Percentiles rank a stretch among this genome's conserved stretches.
Conservation (phyloP, 2,797 vertebrate species). For the Arremon brunneinucha region DNA sequence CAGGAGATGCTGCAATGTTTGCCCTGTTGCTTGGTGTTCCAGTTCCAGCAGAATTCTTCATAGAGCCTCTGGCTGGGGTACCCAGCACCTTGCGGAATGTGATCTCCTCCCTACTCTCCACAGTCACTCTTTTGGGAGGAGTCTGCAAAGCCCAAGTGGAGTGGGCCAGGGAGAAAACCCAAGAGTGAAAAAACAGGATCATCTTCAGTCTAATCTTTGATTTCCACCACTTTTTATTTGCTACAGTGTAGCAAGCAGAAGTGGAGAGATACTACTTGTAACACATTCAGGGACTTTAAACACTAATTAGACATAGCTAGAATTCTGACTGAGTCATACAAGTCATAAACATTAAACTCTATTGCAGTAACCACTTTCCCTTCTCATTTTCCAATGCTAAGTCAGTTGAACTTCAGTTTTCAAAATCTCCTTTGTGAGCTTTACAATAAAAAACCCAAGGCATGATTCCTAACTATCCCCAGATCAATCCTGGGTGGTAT, state of each 20-base stretch:
- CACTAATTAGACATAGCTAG: not conserved
- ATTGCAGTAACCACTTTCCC: not conserved
- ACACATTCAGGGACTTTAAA: not conserved
- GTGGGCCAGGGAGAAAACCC: not conserved
- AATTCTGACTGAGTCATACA: not conserved
- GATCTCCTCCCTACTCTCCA: slow-evolving; percentile 86
- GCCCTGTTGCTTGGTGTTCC: slow-evolving; percentile 60
- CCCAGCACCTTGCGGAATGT: slow-evolving; percentile 85
- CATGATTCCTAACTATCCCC: not conserved
- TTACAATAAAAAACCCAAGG: not conserved
- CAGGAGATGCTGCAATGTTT: slow-evolving; percentile 59
- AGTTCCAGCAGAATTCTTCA: slow-evolving; percentile 68
- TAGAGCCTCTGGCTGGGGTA: slow-evolving; percentile 78
- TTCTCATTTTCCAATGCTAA: not conserved
- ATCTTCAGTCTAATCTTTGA: not conserved
- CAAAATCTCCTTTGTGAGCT: not conserved
- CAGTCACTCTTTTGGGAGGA: slow-evolving; percentile 79
- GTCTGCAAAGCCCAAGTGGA: slow-evolving; percentile 68
- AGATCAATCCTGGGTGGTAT: not conserved
- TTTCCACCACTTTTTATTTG: not conserved
- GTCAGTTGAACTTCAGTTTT: not conserved
- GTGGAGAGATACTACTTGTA: not conserved
- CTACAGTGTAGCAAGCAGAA: not conserved
- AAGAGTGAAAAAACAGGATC: not conserved
- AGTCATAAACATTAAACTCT: not conserved